Conservation (phyloP, 2,888 invertebrate species). For the Tuberolachnus salignus region DNA sequence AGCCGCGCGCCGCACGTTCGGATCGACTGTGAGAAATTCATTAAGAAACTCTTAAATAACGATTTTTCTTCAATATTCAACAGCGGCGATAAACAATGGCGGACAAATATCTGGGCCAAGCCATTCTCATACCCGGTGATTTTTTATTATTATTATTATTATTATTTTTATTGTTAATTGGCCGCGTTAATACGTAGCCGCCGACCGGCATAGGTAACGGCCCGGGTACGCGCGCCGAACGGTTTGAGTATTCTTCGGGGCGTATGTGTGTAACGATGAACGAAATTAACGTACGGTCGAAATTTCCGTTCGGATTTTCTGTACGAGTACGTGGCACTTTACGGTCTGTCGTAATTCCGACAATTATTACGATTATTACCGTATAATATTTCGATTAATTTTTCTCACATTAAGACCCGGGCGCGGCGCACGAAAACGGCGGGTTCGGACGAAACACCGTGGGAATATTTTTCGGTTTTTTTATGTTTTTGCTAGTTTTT, state of each 20-base stretch:
- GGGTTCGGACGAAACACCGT: too few species aligned
- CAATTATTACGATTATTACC: constrained; percentile 8
- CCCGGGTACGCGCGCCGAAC: neutral
- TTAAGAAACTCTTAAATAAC: neutral
- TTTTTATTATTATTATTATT: too few species aligned
- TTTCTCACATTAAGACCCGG: constrained; percentile 24
- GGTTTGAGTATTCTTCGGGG: constrained; percentile 6
- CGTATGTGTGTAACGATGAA: neutral
- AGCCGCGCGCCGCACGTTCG: neutral
- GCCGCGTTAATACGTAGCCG: neutral
- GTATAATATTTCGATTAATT: constrained; percentile 8
- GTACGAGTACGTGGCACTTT: neutral
- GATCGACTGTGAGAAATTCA: constrained; percentile 35
- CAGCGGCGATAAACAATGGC: constrained; percentile 35
- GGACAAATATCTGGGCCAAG: constrained; percentile 2
- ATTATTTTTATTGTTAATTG: constrained; percentile 38
- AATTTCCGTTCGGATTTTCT: constrained; percentile 23
- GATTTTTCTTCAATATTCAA: neutral
- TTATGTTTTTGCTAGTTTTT: too few species aligned
- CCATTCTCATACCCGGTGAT: constrained; percentile 36
- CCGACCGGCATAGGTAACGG: neutral
- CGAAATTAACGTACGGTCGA: constrained; percentile 45
- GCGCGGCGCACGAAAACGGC: too few species aligned
- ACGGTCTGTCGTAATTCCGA: constrained; percentile 3
- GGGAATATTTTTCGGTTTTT: too few species aligned